Evolutionary conservation across 2,888 invertebrate genomes (phyloP), one percentile per base, ranked within the genome.

Genomic region (Melangyna quadrimaculata): DNA sequence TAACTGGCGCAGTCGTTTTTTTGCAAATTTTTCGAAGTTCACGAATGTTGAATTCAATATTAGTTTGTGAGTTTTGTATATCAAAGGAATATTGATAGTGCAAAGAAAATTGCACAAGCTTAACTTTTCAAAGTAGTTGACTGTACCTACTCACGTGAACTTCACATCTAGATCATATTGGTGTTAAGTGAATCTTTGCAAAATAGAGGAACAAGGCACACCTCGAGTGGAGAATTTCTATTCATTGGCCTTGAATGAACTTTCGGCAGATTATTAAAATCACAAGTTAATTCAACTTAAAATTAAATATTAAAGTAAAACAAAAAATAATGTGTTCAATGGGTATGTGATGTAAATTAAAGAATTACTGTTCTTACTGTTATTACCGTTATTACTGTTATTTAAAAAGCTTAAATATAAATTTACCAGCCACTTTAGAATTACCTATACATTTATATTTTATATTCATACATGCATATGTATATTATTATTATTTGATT

Each of bases 1-100:
- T 51, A 51, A 51, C 24, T 51, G 51, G 51, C 51, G 51, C 51
- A 51, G 51, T 51, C 51, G 51, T 10, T 51, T 51, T 7, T 51
- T 51, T 22, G 24, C 51, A 27, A 51, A 51, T 12, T 1, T 51
- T n/a, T 51, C 24, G 51, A 22, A 51, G n/a, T 7, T 27, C 14
- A 2, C 51, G 24, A 27, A 22, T n/a, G n/a, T n/a, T 51, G 1
- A 24, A 24, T 5, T 7, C 2, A 27, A 14, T 24, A 22, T n/a
- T n/a, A 51, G 22, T n/a, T 27, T 43, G n/a, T n/a, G n/a, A 40
- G 37, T 40, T 40, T 40, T 40, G 5, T n/a, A 40, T 40, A 40
- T 40, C 37, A n/a, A n/a, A n/a, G n/a, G n/a, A n/a, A n/a, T n/a
- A n/a, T n/a, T n/a, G n/a, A n/a, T n/a, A n/a, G n/a, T n/a, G n/a